These are phyloP conservation scores for Gallinago solitaria DNA, from an alignment of 2,797 vertebrate genomes.

Conservation along the genomic window DNA sequence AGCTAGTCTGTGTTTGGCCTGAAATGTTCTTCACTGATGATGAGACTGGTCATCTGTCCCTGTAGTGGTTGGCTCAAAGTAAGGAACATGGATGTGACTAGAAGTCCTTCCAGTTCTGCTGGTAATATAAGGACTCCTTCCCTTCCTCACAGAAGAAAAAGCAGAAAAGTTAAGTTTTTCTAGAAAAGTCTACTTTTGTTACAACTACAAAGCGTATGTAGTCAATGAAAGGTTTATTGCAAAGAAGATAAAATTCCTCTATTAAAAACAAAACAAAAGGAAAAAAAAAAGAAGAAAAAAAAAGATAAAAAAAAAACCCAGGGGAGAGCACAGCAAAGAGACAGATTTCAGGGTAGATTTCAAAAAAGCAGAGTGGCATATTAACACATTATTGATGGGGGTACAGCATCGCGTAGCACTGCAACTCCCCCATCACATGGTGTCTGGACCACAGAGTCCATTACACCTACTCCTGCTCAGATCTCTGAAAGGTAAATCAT, in stretches of 20 bases:
- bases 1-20: not conserved
- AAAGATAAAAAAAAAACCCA: not conserved
- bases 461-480: not conserved
- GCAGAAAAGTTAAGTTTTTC: not conserved
- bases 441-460: not conserved
- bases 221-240: not conserved
- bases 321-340: not conserved
- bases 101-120: not conserved
- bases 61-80: not conserved
- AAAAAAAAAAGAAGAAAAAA: not conserved
- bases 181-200: not conserved
- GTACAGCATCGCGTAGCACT: fast-evolving
- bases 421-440: not conserved
- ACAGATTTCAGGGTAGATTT: not conserved
- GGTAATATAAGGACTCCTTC: not conserved
- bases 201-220: not conserved
- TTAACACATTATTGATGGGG: not conserved
- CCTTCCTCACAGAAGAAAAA: not conserved
- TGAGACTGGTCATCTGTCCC: not conserved
- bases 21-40: not conserved
- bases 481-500: not conserved
- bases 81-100: not conserved
- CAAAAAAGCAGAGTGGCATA: not conserved
- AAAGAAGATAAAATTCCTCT: not conserved
- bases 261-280: not conserved